phyloP scores from a whole-genome alignment of 2,113 vertebrate species.

The Etheostoma cragini region DNA sequence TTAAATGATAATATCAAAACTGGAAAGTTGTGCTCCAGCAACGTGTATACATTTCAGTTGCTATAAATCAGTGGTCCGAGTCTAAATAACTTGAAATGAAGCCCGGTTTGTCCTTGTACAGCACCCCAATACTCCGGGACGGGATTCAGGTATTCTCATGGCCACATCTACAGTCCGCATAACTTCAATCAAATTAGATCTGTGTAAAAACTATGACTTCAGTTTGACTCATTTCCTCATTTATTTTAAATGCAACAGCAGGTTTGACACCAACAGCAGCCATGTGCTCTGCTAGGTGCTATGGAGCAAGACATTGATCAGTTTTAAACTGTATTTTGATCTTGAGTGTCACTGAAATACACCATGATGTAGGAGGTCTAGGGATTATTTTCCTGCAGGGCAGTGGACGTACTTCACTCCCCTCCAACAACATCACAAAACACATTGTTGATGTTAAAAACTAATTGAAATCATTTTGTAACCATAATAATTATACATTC shows the following conservation, averaged over 20 bases:
- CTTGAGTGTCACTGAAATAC: constrained; percentile 13
- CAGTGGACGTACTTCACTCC: neutral
- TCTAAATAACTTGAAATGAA: too few species aligned
- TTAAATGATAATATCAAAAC: too few species aligned
- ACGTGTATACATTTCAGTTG: too few species aligned
- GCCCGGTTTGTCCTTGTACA: too few species aligned
- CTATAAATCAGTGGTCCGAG: too few species aligned
- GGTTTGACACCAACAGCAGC: constrained; percentile 30
- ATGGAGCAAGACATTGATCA: constrained; percentile 28
- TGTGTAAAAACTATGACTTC: constrained; percentile 5
- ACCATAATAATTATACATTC: neutral
- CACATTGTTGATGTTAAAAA: constrained; percentile 4
- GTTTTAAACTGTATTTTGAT: neutral
- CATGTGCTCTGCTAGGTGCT: constrained; percentile 19
- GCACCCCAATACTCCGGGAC: too few species aligned
- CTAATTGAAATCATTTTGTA: neutral
- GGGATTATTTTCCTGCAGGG: constrained; percentile 10
- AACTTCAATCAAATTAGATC: too few species aligned
- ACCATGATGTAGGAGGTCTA: neutral
- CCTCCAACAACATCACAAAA: neutral
- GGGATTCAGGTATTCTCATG: too few species aligned
- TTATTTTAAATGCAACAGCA: constrained; percentile 62
- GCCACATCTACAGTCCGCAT: too few species aligned
- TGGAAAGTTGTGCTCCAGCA: too few species aligned
- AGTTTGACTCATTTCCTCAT: constrained; percentile 8